Base-by-base conservation (phyloP, 2,113 vertebrate genomes). In the Nesogale talazaci region DNA sequence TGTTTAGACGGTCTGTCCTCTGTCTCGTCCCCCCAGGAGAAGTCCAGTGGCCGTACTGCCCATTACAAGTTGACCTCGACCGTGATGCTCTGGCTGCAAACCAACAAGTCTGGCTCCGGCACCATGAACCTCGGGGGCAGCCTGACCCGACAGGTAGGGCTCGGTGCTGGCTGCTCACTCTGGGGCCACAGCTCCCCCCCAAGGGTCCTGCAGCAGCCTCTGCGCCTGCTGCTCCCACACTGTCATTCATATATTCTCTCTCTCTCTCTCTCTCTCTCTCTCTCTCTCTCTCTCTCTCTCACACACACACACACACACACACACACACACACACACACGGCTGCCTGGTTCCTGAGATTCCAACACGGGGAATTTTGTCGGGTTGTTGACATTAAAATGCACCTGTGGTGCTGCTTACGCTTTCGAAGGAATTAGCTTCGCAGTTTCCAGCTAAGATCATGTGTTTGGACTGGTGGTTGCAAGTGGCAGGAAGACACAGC, bases 51-150 rank as follows among this genome's bases (percentile, higher is more conserved):
- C n/a, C 99, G 99, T 22, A 99, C 98, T 0, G 99, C 99, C 96
- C 99, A 99, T 97, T 99, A 99, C 97, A 99, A 99, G 98, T 98
- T 99, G 98, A 99, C 99, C 97, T 99, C 99, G 95, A 99, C 99
- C 0, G 99, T 99, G 97, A 99, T 99, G 99, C 98, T 99, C 94
- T 99, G 99, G 99, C 99, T 99, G 97, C 99, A 99, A 96, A 99
- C 99, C 94, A 99, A 99, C 81, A 99, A 99, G 96, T 98, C 98
- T 0, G 99, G 99, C 91, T 99, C 99, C 0, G 99, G 99, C 67
- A 99, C 99, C 95, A 99, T 99, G 99, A 99, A 99, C 98, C 98
- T 99, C 1, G 99, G 99, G 6, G 99, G 99, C 94, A 99, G 99
- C 97, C 99, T 99, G 3, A 99, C 99, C 96, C 98, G 99, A 99